Evolutionary conservation across 2,797 vertebrate genomes (phyloP).

Genomic region (Eleutherodactylus coqui): DNA sequence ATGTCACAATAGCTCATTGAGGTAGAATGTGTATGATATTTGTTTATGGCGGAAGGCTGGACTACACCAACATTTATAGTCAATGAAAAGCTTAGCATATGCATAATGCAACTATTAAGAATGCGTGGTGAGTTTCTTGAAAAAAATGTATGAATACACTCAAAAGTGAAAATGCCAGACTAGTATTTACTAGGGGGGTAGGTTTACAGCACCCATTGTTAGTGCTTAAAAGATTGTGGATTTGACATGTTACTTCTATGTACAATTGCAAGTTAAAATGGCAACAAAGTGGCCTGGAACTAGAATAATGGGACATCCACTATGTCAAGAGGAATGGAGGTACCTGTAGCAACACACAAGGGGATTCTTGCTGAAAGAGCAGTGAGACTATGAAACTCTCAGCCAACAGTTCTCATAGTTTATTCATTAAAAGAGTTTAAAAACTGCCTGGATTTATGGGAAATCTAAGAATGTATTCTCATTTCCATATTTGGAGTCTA

Average conservation of each 20-base stretch:
- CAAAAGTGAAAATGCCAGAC: not conserved
- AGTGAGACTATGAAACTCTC: too few species aligned
- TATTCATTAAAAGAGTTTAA: too few species aligned
- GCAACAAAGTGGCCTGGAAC: not conserved
- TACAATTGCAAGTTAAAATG: not conserved
- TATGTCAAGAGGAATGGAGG: not conserved
- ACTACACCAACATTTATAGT: not conserved
- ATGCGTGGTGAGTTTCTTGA: not conserved
- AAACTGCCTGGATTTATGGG: too few species aligned
- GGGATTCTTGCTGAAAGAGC: too few species aligned
- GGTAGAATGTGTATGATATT: constrained; percentile 39
- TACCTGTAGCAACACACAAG: not conserved
- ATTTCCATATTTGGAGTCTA: too few species aligned
- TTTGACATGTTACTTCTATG: not conserved
- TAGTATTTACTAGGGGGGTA: not conserved
- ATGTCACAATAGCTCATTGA: constrained; percentile 55
- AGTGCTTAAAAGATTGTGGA: not conserved
- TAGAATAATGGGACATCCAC: not conserved
- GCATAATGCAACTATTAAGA: not conserved
- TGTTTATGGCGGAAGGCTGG: constrained; percentile 10
- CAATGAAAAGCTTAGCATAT: not conserved
- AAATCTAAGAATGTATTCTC: too few species aligned
- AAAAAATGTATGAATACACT: not conserved
- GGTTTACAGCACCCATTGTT: not conserved
- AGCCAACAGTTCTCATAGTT: too few species aligned